Evolutionary conservation across 2,797 vertebrate species (phyloP).

Genomic region (Diglossa cyanea): DNA sequence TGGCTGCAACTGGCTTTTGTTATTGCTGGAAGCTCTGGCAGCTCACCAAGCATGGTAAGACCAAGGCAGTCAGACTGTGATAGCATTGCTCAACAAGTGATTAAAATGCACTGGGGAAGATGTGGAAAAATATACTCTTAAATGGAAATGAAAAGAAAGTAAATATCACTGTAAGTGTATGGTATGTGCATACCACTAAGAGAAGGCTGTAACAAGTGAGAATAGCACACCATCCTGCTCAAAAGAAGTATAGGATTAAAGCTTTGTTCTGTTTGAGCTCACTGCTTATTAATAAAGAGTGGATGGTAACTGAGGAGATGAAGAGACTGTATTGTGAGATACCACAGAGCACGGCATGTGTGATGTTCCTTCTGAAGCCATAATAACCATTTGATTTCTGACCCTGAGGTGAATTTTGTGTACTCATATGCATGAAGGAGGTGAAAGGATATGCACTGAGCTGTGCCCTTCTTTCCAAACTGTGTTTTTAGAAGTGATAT

Average conservation of each 20-base stretch:
- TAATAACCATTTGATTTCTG: conserved; percentile 72
- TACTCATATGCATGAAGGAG: conserved; percentile 64
- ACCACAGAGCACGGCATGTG: conserved; percentile 61
- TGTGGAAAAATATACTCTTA: neutral
- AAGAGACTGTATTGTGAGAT: conserved; percentile 61
- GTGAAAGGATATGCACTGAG: conserved; percentile 62
- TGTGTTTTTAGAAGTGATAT: conserved; percentile 47
- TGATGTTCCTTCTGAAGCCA: conserved; percentile 66
- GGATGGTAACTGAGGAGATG: conserved; percentile 63
- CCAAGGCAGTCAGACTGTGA: neutral
- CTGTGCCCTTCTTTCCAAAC: conserved; percentile 53
- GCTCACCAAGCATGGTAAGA: neutral
- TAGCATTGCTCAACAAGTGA: neutral
- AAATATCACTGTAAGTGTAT: neutral
- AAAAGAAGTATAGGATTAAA: conserved; percentile 50
- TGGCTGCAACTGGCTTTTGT: neutral
- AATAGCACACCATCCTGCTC: neutral
- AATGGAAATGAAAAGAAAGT: conserved; percentile 2
- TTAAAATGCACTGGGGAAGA: neutral
- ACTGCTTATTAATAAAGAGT: conserved; percentile 62
- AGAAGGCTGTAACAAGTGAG: conserved; percentile 17
- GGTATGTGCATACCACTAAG: neutral
- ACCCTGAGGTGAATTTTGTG: conserved; percentile 68
- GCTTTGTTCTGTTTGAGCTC: conserved; percentile 57
- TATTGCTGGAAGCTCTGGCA: neutral